Base-by-base conservation (phyloP, 2,113 vertebrate species). In the Nothoprocta perdicaria region DNA sequence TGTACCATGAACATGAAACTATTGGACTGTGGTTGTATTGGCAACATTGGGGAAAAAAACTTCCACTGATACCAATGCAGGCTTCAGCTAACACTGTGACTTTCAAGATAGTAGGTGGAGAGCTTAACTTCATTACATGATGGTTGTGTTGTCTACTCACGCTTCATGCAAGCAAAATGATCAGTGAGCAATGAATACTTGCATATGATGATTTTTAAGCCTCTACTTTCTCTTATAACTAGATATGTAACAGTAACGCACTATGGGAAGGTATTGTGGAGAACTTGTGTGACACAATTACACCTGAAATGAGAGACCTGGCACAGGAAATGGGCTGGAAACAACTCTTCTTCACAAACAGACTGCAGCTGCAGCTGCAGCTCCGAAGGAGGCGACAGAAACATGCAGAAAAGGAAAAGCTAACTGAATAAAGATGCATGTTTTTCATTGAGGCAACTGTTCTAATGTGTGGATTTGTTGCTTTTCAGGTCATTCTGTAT, bases 321-420 rank as follows among this genome's bases (percentile, higher is more conserved):
- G 97, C 96, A 3, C 35, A 80, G 35, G 92, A 94, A 18, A 72
- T 94, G 35, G 97, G 97, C 81, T 98, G 98, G 98, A 98, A 96
- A 58, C 87, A 52, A 38, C 75, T 97, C 31, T 98, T 96, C 93
- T 98, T 97, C 81, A 95, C 95, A 71, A 97, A 96, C 93, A 98
- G 97, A 86, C 90, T 98, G 38, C 98, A 98, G 85, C 97, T 98
- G 26, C 98, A 98, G 97, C 97, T 96, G 90, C 93, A 97, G 63
- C 97, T 98, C 75, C 95, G 88, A 52, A 98, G 95, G 87, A 97
- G 95, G 76, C 97, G 87, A 48, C 91, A 97, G 45, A 95, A 45
- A 4, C n/a, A 2, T 15, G 55, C 22, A 61, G 33, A 45, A 63
- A n/a, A 60, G 8, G 78, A 88, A 60, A 72, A 38, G 1, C 3